Base-by-base conservation (phyloP, 2,888 invertebrate genomes). In the Zootermopsis nevadensis region DNA sequence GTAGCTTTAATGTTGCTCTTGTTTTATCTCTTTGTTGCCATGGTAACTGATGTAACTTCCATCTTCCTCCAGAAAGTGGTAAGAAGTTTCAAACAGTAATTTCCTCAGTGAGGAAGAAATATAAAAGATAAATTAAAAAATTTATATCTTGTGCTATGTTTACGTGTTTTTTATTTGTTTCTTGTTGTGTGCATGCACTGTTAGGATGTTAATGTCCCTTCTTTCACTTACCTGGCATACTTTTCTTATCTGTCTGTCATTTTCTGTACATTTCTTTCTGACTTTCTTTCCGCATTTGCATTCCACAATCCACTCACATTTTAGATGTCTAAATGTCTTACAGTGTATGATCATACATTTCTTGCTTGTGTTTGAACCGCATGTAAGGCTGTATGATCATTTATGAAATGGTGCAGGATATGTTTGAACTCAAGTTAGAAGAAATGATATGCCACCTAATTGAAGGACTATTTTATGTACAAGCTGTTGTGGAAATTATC, bases 1-100 rank as follows among this genome's bases (percentile, higher is more conserved):
- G 84, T 85, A 86, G 85, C 85, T 84, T 86, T 85, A 86, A 86
- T 86, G 85, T 85, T 86, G 85, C 85, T 86, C 84, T 86, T 85
- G 84, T 86, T 85, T 86, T 86, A 85, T 86, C 85, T 87, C 86
- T 85, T 86, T 86, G 86, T 86, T 87, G 86, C 86, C 85, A 82
- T 86, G 86, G 86, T 86, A 85, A 84, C 86, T 85, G 85, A 85
- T 85, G 85, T 85, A 83, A 84, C 84, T 84, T 85, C 87, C 85
- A 85, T 86, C 86, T 84, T 81, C 86, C 86, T 86, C 85, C 87
- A 87, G 87, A 87, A 87, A 87, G 87, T 87, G 87, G 87, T 87
- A 87, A 87, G 87, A 87, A 85, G 85, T 86, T 55, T 79, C 31
- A 82, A 79, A 80, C 42, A 80, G 74, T 74, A 79, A 82, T 82